phyloP scores from a whole-genome alignment of 2,888 invertebrate species.

The Nemoura dubitans region DNA sequence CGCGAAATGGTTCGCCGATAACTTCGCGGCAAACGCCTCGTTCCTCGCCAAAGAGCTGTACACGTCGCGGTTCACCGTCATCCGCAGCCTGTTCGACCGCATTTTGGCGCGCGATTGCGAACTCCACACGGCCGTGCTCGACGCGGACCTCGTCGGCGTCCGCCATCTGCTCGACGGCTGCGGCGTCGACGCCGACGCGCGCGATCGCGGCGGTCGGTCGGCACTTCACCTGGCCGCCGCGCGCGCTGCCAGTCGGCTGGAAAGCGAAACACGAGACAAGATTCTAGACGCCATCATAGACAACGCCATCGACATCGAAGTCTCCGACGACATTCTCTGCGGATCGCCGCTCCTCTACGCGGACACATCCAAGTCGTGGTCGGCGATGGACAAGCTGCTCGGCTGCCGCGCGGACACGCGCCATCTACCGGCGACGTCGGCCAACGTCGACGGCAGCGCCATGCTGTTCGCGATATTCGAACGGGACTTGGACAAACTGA shows the following conservation, averaged over 20 bases:
- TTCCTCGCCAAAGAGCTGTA: conserved; percentile 25
- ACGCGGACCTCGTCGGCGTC: conserved; percentile 9
- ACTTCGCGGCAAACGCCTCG: conserved; percentile 29
- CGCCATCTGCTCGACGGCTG: not conserved
- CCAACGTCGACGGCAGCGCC: conserved; percentile 9
- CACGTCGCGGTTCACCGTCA: conserved; percentile 31
- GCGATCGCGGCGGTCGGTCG: conserved; percentile 39
- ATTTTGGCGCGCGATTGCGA: conserved; percentile 36
- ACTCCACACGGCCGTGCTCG: conserved; percentile 43
- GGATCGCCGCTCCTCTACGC: conserved; percentile 34
- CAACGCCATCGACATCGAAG: not conserved
- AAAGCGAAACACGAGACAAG: not conserved
- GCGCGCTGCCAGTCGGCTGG: conserved; percentile 8
- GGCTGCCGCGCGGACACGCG: not conserved
- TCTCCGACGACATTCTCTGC: conserved; percentile 15
- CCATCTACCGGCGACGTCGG: not conserved
- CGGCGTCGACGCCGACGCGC: conserved; percentile 15
- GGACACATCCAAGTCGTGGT: conserved; percentile 38
- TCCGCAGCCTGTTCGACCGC: conserved; percentile 44
- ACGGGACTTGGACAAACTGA: not conserved
- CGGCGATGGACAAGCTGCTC: conserved; percentile 33
- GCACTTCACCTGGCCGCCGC: conserved; percentile 43
- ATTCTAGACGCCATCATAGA: not conserved
- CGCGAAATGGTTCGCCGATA: conserved; percentile 44
- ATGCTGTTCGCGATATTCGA: not conserved